phyloP scores from a whole-genome alignment of 2,113 vertebrate species.

The Etia nguti region DNA sequence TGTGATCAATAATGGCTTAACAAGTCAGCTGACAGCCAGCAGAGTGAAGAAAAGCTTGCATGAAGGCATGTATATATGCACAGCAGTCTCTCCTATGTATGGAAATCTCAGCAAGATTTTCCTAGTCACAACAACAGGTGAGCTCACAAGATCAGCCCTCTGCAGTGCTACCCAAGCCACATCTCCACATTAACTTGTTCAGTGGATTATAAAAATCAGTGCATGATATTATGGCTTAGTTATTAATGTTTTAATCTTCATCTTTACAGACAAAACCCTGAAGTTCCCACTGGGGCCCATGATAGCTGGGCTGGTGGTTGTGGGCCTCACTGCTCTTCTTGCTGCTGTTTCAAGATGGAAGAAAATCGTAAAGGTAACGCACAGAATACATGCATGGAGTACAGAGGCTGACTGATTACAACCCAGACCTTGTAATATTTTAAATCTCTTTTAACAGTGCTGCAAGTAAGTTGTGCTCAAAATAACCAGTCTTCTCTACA shows the following conservation, averaged over 20 bases:
- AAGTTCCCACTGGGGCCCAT: conserved; percentile 66
- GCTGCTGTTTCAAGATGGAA: conserved; percentile 61
- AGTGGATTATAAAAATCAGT: not conserved
- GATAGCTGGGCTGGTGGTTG: conserved; percentile 69
- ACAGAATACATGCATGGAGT: not conserved
- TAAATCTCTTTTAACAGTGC: conserved; percentile 43
- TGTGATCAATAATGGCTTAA: conserved; percentile 44
- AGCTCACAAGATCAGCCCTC: not conserved
- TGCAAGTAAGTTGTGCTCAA: conserved; percentile 23
- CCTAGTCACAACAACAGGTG: conserved; percentile 60
- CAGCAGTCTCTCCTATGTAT: not conserved
- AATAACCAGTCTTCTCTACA: not conserved
- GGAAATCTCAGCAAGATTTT: conserved; percentile 34
- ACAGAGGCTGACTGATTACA: not conserved
- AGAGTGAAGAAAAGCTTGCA: conserved; percentile 30
- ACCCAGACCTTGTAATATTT: not conserved
- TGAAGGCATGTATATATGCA: conserved; percentile 59
- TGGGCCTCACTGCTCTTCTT: conserved; percentile 53
- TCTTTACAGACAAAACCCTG: conserved; percentile 48
- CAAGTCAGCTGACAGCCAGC: conserved; percentile 10
- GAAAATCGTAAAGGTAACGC: conserved; percentile 51
- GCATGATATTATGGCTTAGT: not conserved
- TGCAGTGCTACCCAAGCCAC: not conserved
- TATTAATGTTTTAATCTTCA: not conserved
- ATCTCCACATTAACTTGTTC: not conserved